A percentile compares a stretch with the other conserved stretches of the same genome.
phyloP scores from a whole-genome alignment of 2,888 invertebrate genomes.

The Lithodes maja region DNA sequence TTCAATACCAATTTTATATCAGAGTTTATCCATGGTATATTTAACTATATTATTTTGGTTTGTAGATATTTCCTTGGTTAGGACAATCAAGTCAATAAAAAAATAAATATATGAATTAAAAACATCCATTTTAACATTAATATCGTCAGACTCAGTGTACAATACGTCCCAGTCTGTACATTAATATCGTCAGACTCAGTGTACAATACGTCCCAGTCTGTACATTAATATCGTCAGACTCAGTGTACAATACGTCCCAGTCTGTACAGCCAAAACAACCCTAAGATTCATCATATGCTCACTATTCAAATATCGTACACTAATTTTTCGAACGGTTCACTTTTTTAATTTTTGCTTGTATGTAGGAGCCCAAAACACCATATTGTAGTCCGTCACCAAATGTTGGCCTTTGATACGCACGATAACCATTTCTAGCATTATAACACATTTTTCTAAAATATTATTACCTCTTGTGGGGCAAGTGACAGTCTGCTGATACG shows the following conservation, averaged over 20 bases:
- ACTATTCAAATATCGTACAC: neutral
- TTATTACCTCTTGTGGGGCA: slow-evolving; percentile 3
- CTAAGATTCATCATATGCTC: neutral
- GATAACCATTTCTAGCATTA: slow-evolving; percentile 16
- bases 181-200: neutral
- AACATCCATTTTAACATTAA: slow-evolving; percentile 11
- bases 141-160: neutral
- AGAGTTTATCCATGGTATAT: neutral
- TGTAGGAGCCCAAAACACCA: neutral
- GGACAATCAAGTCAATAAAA: slow-evolving; percentile 20
- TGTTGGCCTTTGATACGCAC: neutral
- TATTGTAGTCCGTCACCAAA: neutral
- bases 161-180: too few relatives aligned
- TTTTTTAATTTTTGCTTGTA: neutral
- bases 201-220: too few relatives aligned
- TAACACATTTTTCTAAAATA: slow-evolving; percentile 10
- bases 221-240: neutral
- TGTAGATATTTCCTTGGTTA: slow-evolving; percentile 18
- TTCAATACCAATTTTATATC: slow-evolving; percentile 10
- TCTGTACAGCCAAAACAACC: too few relatives aligned
- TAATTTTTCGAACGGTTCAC: neutral
- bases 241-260: too few relatives aligned
- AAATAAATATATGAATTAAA: slow-evolving; percentile 26
- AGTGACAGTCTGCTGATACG: neutral
- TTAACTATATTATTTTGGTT: neutral